These are phyloP conservation scores for Thalassophryne amazonica DNA, from an alignment of 2,797 vertebrate genomes.

Conservation along the genomic window DNA sequence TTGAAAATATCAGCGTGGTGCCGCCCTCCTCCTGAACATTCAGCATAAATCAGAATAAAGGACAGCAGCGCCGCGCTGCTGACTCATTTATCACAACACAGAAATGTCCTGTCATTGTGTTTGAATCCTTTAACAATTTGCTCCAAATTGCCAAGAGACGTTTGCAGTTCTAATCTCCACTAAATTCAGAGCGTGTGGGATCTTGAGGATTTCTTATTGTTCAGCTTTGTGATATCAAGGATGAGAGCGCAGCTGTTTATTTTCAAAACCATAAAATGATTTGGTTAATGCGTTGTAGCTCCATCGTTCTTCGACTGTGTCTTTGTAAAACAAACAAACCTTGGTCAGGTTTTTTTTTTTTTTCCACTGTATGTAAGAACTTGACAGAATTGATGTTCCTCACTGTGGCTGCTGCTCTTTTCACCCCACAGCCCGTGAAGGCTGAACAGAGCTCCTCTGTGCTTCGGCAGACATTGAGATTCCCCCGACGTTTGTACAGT, in stretches of 20 bases:
- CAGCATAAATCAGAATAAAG: conserved; percentile 36
- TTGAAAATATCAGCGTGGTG: conserved; percentile 7
- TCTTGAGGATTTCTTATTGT: no score
- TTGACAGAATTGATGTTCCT: conserved; percentile 63
- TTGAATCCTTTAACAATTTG: not conserved
- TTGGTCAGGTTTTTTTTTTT: conserved; percentile 43
- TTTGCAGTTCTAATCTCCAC: not conserved
- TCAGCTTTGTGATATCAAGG: no score
- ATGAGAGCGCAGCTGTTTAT: no score
- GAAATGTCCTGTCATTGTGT: not conserved
- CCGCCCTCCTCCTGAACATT: conserved; percentile 12
- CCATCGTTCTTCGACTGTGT: conserved; percentile 30
- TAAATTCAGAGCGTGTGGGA: no score
- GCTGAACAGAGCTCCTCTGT: conserved; percentile 69
- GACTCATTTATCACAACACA: conserved; percentile 18
- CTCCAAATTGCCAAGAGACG: not conserved
- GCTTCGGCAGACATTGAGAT: conserved; percentile 61
- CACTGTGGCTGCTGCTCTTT: conserved; percentile 63
- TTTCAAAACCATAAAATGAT: conserved; percentile 34
- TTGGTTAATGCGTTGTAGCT: conserved; percentile 35
- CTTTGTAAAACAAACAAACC: conserved; percentile 62
- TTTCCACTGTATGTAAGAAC: conserved; percentile 48
- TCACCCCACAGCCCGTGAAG: conserved; percentile 46
- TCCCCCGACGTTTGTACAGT: conserved; percentile 67
- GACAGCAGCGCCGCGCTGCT: not conserved